Percentiles rank a stretch among this genome's conserved stretches.
Conservation (phyloP, 2,113 vertebrate genomes). For the Chitala chitala region DNA sequence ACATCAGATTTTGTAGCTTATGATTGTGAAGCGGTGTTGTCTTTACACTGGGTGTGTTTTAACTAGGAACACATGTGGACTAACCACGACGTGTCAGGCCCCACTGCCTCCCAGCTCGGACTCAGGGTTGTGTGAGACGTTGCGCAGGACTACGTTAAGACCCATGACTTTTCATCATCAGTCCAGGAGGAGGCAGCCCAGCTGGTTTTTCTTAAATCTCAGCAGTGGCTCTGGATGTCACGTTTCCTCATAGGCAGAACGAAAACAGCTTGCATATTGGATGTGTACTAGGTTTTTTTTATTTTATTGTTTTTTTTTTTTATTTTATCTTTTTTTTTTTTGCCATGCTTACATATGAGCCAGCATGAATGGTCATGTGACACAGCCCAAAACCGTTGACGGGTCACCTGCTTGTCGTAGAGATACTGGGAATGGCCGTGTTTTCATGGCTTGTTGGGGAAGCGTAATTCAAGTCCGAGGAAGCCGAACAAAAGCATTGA, state of each 20-base stretch:
- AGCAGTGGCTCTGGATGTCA: conserved; percentile 15
- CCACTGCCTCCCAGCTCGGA: neutral
- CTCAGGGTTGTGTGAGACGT: neutral
- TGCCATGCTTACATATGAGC: conserved; percentile 24
- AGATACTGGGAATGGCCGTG: conserved; percentile 47
- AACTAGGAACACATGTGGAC: conserved; percentile 42
- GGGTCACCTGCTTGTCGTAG: conserved; percentile 48
- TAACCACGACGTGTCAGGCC: conserved; percentile 28
- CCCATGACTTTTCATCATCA: neutral
- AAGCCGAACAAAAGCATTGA: conserved; percentile 32
- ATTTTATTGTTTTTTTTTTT: no score
- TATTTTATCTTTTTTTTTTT: no score
- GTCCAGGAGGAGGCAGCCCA: neutral
- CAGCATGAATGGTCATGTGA: conserved; percentile 45
- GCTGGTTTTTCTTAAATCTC: conserved; percentile 30
- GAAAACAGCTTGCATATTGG: conserved; percentile 36
- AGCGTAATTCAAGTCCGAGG: conserved; percentile 46
- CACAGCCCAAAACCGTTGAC: conserved; percentile 41
- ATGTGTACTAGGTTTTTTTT: conserved; percentile 25
- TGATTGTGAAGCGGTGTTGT: conserved; percentile 30
- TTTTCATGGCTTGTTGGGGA: conserved; percentile 45
- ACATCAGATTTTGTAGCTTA: conserved; percentile 14
- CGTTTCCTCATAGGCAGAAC: conserved; percentile 24
- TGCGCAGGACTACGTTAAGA: neutral
- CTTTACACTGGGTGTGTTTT: conserved; percentile 38